Evolutionary conservation across 2,888 invertebrate genomes (phyloP), one percentile per base, ranked within the genome.

Genomic region (Phengaris arion): DNA sequence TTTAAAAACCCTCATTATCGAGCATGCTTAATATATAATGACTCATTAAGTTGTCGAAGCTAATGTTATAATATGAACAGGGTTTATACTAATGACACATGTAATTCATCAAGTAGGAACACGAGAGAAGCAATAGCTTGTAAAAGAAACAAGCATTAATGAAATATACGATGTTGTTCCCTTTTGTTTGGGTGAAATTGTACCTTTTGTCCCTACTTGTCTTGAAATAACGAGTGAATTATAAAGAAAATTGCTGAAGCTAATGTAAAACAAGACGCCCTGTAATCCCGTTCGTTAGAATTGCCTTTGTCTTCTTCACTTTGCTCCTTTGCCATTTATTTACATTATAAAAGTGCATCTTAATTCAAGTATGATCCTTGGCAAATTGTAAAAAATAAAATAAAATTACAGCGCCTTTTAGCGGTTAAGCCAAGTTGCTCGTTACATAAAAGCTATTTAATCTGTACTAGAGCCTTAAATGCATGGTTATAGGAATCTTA

Each of bases 281-380:
- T 48, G 48, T 69, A 15, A 69, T 69, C 15, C 15, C 48, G n/a
- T 48, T 69, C 69, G 48, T 69, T 69, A 69, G 9, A 48, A 48
- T 9, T 7, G 15, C 48, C 69, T 48, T 69, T 48, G 69, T 69
- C 46, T 15, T n/a, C 3, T 8, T 13, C 69, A 48, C 64, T 64
- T 64, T 12, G 64, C 64, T 64, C 12, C 45, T 64, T 64, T 64
- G n/a, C 46, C 48, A 46, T 48, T 69, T 48, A 46, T 48, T 69
- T 48, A 69, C 69, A 69, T 69, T 8, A 69, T 15, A 69, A 69
- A 69, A 69, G 46, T 69, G 69, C 69, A 69, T 69, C 48, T 69
- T 69, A 48, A 48, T 69, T 48, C 69, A 69, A 69, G 13, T 48
- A 69, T 48, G 13, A 69, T 69, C n/a, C 69, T 69, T 13, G 64